Evolutionary conservation across 2,797 vertebrate genomes (phyloP), one percentile per base, ranked within the genome.

Genomic region (Sylvia borin): DNA sequence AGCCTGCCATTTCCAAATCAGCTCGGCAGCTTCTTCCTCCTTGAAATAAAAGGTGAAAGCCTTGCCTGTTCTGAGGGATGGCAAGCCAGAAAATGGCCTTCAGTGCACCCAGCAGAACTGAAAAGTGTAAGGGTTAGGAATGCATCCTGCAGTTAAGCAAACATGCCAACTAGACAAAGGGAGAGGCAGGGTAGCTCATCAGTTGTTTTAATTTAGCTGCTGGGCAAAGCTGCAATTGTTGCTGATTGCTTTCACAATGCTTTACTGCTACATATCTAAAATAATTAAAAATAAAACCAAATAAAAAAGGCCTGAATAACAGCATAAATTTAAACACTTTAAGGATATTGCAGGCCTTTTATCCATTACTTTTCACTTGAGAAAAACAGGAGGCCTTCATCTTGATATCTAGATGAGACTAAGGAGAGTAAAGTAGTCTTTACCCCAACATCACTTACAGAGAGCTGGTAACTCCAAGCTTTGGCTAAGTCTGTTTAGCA

Each of bases 1-100:
- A 95, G 88, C 76, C 93, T 72, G 6, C 82, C 88, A 57, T 85
- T 96, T 92, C 94, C 88, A 95, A 74, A 97, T 80, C 94, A 88
- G 90, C 60, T 66, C 71, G 89, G 92, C 85, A 90, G 81, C 96
- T 85, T 82, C 85, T 91, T 95, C 54, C 73, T 81, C 83, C 96
- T 95, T 81, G 43, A 95, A 95, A 78, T 71, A 78, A 93, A 81
- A 90, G 73, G 85, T 83, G 64, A 45, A 93, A 79, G 45, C 0
- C 1, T 29, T 79, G 76, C 57, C 64, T 32, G 32, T n/a, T 57
- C 88, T 53, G 64, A 29, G 13, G 53, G 72, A 71, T 13, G 1
- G 11, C 42, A 43, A 64, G 43, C 16, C 47, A 73, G 62, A 75
- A 62, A 84, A 77, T 7, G 67, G 77, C 42, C 67, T 70, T 83